Percentiles rank a stretch among this genome's conserved stretches.
phyloP scores from a whole-genome alignment of 2,888 invertebrate species.

The Sminthurinus aureus region DNA sequence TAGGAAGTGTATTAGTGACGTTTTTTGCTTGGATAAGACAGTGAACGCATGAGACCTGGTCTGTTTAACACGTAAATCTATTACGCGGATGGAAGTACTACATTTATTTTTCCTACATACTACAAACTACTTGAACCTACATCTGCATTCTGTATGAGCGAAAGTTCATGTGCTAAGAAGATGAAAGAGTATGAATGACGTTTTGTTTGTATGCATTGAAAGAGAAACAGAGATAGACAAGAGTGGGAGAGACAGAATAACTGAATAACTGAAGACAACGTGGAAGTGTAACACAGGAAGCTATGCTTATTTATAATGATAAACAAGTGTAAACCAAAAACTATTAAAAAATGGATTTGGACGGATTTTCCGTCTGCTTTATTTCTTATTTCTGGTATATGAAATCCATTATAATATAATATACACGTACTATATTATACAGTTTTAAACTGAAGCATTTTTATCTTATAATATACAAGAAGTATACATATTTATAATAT shows the following conservation, averaged over 20 bases:
- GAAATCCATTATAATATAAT: not conserved
- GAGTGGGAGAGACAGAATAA: not conserved
- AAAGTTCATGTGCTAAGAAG: conserved; percentile 12
- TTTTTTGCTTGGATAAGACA: too few relatives aligned
- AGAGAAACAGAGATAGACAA: not conserved
- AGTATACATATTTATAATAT: not conserved
- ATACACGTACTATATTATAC: not conserved
- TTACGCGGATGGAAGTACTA: too few relatives aligned
- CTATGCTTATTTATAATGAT: conserved; percentile 10
- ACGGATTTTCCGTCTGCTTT: conserved; percentile 24
- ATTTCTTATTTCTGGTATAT: conserved; percentile 33
- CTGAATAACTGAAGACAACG: not conserved
- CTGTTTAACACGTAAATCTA: too few relatives aligned
- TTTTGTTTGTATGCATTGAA: conserved; percentile 24
- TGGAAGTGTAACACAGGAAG: conserved; percentile 21
- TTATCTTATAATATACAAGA: not conserved
- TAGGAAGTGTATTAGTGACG: too few relatives aligned
- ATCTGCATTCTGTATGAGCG: not conserved
- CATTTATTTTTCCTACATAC: too few relatives aligned
- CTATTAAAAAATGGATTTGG: conserved; percentile 34
- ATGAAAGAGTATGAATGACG: conserved; percentile 22
- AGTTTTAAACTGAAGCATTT: not conserved
- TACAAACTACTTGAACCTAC: too few relatives aligned
- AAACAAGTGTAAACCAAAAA: conserved; percentile 18
- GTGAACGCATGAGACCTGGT: too few relatives aligned